Evolutionary conservation across 2,888 invertebrate genomes (phyloP).

Genomic region (Lingula anatina): DNA sequence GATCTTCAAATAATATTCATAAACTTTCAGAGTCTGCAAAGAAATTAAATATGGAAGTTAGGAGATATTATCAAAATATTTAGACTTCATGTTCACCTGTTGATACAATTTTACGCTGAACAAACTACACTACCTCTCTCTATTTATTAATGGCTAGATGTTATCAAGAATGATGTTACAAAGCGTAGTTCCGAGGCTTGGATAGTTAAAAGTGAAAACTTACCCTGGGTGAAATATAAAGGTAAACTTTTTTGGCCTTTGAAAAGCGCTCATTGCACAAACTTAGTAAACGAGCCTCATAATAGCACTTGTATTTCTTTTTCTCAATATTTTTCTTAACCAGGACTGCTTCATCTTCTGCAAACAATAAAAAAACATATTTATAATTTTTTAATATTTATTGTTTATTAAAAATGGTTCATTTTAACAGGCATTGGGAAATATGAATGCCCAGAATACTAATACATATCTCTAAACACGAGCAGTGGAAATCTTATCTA

Average conservation of each 20-base stretch:
- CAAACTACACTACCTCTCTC: not conserved
- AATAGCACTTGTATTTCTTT: conserved; percentile 74
- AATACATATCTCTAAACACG: no score
- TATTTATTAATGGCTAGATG: not conserved
- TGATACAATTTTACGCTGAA: no score
- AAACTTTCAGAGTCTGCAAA: conserved; percentile 84
- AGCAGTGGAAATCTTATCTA: no score
- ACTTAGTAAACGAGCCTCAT: conserved; percentile 73
- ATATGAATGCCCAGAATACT: no score
- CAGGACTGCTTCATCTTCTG: conserved; percentile 73
- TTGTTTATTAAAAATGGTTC: no score
- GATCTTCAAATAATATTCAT: conserved; percentile 88
- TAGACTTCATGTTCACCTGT: no score
- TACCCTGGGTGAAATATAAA: conserved; percentile 80
- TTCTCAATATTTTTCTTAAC: conserved; percentile 83
- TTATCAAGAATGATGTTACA: not conserved
- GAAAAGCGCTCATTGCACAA: conserved; percentile 61
- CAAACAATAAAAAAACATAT: no score
- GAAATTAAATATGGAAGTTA: no score
- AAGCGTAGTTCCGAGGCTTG: not conserved
- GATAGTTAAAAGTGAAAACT: no score
- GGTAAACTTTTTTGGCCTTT: conserved; percentile 81
- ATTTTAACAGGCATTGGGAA: no score
- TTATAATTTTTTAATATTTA: no score
- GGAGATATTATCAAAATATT: no score